Evolutionary conservation across 2,113 vertebrate species (phyloP).

Genomic region (Forbesichthys agassizii): DNA sequence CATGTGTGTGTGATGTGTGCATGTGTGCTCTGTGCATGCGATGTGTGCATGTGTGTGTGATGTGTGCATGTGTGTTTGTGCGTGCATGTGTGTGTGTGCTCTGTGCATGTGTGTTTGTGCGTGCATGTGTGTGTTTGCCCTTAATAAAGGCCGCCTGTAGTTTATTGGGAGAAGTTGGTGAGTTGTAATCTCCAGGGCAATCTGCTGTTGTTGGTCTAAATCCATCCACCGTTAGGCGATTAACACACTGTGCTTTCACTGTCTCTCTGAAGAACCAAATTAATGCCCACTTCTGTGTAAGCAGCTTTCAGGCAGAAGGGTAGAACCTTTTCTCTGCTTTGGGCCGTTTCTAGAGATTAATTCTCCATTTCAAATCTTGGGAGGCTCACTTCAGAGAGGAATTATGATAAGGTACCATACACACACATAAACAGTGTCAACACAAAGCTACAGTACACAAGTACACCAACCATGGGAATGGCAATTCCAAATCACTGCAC

Average conservation of each 20-base stretch:
- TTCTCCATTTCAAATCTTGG: conserved; percentile 17
- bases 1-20: no score
- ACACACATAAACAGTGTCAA: not conserved
- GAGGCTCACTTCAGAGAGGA: not conserved
- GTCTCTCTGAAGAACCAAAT: conserved; percentile 85
- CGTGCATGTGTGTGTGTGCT: no score
- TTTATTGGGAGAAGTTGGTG: conserved; percentile 81
- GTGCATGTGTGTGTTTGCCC: conserved; percentile 59
- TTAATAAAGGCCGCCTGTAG: conserved; percentile 78
- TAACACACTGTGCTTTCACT: conserved; percentile 76
- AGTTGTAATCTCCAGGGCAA: conserved; percentile 85
- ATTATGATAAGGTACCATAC: not conserved
- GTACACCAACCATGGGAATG: not conserved
- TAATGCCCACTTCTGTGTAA: conserved; percentile 85
- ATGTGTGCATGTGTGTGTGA: no score
- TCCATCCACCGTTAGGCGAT: conserved; percentile 83
- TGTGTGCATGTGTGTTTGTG: no score
- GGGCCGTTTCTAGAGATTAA: conserved; percentile 42
- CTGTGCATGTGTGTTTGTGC: no score
- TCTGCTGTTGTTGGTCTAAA: conserved; percentile 83
- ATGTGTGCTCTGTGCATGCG: conserved; percentile 38
- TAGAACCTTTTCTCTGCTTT: conserved; percentile 58
- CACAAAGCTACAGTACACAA: not conserved
- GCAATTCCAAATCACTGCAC: conserved; percentile 5
- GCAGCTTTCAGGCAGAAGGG: conserved; percentile 81